Conservation (phyloP, 1,140 invertebrate genomes). For the Papilio helenus region DNA sequence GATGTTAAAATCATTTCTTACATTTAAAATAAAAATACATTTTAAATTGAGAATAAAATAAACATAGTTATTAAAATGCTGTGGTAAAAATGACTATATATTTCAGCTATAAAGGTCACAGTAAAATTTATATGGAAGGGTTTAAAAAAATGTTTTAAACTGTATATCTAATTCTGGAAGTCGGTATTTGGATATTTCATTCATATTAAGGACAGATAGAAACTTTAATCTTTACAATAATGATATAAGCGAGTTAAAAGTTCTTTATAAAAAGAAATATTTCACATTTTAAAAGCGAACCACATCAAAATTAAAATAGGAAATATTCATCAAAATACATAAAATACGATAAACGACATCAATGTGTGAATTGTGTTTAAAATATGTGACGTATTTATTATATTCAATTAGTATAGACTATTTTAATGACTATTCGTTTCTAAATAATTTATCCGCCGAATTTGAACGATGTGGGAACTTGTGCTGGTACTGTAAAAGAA, state of each 20-base stretch:
- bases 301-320: not conserved
- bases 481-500: constrained; percentile 79
- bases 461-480: constrained; percentile 79
- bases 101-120: not conserved
- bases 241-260: not conserved
- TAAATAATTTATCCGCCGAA: constrained; percentile 71
- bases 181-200: too few species aligned
- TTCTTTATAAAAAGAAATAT: not conserved
- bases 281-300: not conserved
- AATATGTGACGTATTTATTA: not conserved
- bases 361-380: not conserved
- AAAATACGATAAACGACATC: constrained; percentile 8
- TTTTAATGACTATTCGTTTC: not conserved
- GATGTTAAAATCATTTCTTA: not conserved
- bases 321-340: constrained; percentile 6
- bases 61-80: not conserved
- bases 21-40: not conserved
- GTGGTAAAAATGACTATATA: too few species aligned
- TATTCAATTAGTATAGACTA: not conserved
- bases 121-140: not conserved
- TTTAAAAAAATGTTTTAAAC: not conserved
- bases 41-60: not conserved
- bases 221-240: not conserved
- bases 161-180: not conserved
- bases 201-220: not conserved